Evolutionary conservation across 2,113 vertebrate genomes (phyloP).

Genomic region (Cephalopholis sonnerati): DNA sequence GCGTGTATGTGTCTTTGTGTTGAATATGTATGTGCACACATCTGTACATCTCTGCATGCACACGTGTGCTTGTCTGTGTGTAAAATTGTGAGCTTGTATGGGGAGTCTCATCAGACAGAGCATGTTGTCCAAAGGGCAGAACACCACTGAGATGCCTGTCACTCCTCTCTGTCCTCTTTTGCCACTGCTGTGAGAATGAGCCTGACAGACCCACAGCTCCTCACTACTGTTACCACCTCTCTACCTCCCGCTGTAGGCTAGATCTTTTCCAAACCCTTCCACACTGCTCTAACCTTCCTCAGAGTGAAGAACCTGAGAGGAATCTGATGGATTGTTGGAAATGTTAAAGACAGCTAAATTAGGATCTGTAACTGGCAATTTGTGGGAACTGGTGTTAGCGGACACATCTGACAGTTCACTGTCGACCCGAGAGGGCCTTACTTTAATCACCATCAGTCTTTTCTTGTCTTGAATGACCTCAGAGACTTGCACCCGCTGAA

Average conservation of each 20-base stretch:
- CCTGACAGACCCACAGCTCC: slow-evolving; percentile 24
- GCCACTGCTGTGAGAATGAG: slow-evolving; percentile 2
- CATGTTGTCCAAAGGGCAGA: slow-evolving; percentile 47
- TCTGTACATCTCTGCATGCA: slow-evolving; percentile 1
- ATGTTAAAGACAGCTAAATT: slow-evolving; percentile 71
- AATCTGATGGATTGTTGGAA: slow-evolving; percentile 47
- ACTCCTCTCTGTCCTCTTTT: neutral
- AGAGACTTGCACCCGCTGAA: slow-evolving; percentile 20
- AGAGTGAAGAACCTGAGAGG: slow-evolving; percentile 5
- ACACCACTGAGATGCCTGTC: slow-evolving; percentile 26
- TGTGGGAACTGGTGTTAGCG: slow-evolving; percentile 36
- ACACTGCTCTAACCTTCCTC: slow-evolving; percentile 48
- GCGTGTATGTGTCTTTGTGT: slow-evolving; percentile 3
- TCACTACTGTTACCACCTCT: slow-evolving; percentile 3
- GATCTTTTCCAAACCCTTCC: slow-evolving; percentile 10
- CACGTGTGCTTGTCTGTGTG: slow-evolving; percentile 4
- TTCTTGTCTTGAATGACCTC: slow-evolving; percentile 20
- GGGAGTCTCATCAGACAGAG: slow-evolving; percentile 25
- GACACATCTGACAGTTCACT: slow-evolving; percentile 61
- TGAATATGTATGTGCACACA: slow-evolving; percentile 18
- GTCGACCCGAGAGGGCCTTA: slow-evolving; percentile 43
- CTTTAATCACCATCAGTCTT: slow-evolving; percentile 53
- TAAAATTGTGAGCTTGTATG: neutral
- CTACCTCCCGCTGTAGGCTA: slow-evolving; percentile 19
- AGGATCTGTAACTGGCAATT: slow-evolving; percentile 70